Base-by-base conservation (phyloP, 2,113 vertebrate species). In the Coregonus clupeaformis region DNA sequence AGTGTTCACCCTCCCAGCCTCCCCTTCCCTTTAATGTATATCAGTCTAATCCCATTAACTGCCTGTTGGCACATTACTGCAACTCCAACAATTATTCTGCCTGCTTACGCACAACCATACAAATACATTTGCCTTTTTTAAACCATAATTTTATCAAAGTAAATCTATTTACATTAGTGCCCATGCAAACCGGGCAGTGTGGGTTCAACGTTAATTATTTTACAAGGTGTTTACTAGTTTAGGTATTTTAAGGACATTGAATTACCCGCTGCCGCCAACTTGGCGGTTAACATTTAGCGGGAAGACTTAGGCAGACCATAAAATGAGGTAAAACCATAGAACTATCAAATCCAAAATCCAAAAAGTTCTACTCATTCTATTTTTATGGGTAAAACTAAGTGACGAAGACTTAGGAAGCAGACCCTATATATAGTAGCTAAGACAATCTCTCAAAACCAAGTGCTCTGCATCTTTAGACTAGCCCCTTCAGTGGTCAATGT, bases 131-230 rank as follows among this genome's bases (percentile, higher is more conserved):
- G 30, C 64, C 62, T 81, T 72, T 80, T 76, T 71, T 57, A 72
- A 75, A 59, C 9, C 20, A 62, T 73, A 75, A 79, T 77, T 80
- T 70, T 68, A 81, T 77, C 27, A 77, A 79, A 70, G 66, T 68
- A 63, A 83, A 83, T 73, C 55, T 47, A 71, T 76, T 77, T 64
- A 74, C 55, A 74, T 68, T 63, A 59, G 20, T 2, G 24, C 36
- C 36, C 68, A 52, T 65, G 42, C 59, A 69, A 69, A 74, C 25
- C 18, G 27, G 27, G 12, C 25, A 66, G 14, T 25, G 14, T 22
- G 20, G 69, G 20, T 13, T 68, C 67, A 14, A 5, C 13, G 18
- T 20, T 20, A 73, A 71, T 65, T 65, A 20, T 20, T 79, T 80
- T 71, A 72, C 30, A 70, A 77, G 16, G n/a, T 65, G 69, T 66